Conservation (phyloP, 1,140 invertebrate genomes). For the Pseudomyrmex cubaensis region DNA sequence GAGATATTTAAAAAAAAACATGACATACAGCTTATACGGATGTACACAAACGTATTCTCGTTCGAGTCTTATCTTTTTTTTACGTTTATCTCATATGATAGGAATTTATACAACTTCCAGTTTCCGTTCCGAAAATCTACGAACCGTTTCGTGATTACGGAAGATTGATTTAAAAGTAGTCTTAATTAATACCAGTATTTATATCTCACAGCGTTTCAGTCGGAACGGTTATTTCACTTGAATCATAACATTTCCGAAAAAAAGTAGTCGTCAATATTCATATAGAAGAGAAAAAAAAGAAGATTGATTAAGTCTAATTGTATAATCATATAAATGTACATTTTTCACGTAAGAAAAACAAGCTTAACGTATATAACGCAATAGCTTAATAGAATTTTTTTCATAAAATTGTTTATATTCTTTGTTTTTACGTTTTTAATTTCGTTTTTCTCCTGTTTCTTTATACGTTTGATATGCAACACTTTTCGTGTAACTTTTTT, state of each 20-base stretch:
- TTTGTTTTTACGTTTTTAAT: background rate
- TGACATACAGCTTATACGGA: too few species aligned
- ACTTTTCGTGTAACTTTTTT: background rate
- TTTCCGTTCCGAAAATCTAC: background rate
- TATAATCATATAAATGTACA: too few species aligned
- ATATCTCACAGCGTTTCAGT: constrained; percentile 38
- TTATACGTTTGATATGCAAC: background rate
- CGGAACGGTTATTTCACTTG: constrained; percentile 22
- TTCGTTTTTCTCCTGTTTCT: background rate
- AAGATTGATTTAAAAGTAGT: constrained; percentile 37
- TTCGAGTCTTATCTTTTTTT: background rate
- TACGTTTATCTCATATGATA: background rate
- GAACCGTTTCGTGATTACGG: constrained; percentile 2
- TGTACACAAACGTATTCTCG: too few species aligned
- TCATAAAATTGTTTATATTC: background rate
- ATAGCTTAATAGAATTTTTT: too few species aligned
- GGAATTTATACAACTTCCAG: background rate
- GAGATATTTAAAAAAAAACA: too few species aligned
- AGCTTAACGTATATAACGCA: too few species aligned
- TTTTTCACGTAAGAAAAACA: too few species aligned
- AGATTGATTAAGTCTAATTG: background rate
- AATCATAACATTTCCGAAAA: constrained; percentile 9
- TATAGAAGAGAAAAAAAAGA: background rate
- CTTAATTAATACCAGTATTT: constrained; percentile 55
- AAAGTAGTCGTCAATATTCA: background rate